Conservation (phyloP, 2,797 vertebrate genomes). For the Ptychobarbus kaznakovi region DNA sequence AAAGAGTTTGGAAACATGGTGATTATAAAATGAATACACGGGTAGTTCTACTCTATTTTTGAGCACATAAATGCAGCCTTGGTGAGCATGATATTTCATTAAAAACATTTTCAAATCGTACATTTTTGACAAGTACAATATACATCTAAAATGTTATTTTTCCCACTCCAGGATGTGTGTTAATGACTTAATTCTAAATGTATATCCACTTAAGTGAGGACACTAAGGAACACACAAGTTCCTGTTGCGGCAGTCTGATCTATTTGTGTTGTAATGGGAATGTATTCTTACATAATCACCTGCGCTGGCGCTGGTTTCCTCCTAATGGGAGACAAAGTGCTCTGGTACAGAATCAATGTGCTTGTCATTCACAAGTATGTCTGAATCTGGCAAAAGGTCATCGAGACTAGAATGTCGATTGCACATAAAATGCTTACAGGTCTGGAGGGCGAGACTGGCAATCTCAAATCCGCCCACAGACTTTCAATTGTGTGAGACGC, state of each 20-base stretch:
- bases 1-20: neutral
- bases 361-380: constrained; percentile 73
- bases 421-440: constrained; percentile 62
- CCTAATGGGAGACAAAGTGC: constrained; percentile 65
- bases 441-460: constrained; percentile 16
- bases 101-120: neutral
- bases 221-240: neutral
- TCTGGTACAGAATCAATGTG: constrained; percentile 65
- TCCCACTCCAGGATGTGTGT: neutral
- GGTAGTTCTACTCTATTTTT: neutral
- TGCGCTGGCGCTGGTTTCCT: constrained; percentile 15
- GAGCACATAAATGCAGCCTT: neutral
- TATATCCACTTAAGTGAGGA: neutral
- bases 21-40: neutral
- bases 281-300: constrained; percentile 18
- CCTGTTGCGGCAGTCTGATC: neutral
- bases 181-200: neutral
- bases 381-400: constrained; percentile 75
- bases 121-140: neutral
- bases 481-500: neutral
- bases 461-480: constrained; percentile 11
- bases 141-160: neutral
- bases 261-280: neutral
- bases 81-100: neutral
- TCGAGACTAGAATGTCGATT: constrained; percentile 65